Evolutionary conservation across 2,113 vertebrate genomes (phyloP), one percentile per base, ranked within the genome.

Genomic region (Chiloscyllium plagiosum): DNA sequence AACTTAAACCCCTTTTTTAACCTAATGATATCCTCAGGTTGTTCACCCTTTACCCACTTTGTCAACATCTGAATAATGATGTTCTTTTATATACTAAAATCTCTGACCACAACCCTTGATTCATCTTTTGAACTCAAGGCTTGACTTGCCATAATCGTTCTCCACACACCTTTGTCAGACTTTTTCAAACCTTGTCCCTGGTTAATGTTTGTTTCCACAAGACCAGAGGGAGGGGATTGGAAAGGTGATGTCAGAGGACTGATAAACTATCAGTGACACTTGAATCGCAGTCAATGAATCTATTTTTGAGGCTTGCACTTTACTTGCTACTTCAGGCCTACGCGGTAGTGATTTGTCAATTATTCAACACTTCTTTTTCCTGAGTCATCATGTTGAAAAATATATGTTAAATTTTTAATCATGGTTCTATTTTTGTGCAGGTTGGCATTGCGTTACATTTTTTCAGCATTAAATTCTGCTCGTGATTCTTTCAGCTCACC

Each of bases 341-440:
- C 24, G 52, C 33, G 26, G 50, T 52, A 15, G 50, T 52, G 37
- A 17, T 72, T 95, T 95, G 69, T 70, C 47, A 72, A 72, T 95
- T 95, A 95, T 95, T 95, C 94, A 70, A 72, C 22, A 76, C 33
- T 20, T 70, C 12, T 0, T 52, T 52, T 95, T 33, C 94, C 47
- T 33, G 69, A 95, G 24, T 47, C 19, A 95, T 22, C 47, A 50
- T 52, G 52, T 72, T 95, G 37, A 95, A 93, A 93, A 93, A 47
- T 72, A 95, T 24, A 72, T 19, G 29, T 72, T 95, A 33, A 47
- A 95, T 95, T 76, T 52, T 95, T 76, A 95, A 95, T 76, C 94
- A 72, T 26, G 3, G 26, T 37, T 93, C 29, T 93, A 66, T 66
- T 95, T 50, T 95, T 50, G 47, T 50, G 37, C 69, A 19, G 24